A percentile compares a stretch with the other conserved stretches of the same genome.
These are phyloP conservation scores for Drosophila repletoides DNA, from an alignment of 1,140 invertebrate genomes.

Conservation along the genomic window DNA sequence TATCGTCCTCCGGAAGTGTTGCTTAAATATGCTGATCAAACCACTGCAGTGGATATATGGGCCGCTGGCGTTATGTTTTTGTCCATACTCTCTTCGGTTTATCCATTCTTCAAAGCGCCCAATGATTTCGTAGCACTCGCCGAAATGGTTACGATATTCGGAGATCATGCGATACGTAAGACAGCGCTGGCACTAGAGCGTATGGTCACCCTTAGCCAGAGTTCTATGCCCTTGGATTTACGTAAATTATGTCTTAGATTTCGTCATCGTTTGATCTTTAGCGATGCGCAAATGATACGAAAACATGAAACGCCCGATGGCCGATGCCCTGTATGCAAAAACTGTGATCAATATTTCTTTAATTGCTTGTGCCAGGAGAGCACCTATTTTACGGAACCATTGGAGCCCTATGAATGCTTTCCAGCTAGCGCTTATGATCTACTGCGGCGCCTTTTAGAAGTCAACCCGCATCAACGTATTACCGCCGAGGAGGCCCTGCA, in stretches of 20 bases:
- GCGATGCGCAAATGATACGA: constrained; percentile 52
- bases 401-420: constrained; percentile 72
- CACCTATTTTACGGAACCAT: constrained; percentile 55
- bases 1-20: constrained; percentile 95
- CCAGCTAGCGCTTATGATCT: constrained; percentile 93
- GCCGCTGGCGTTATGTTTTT: constrained; percentile 93
- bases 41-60: constrained; percentile 94
- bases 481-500: constrained; percentile 98
- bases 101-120: constrained; percentile 92
- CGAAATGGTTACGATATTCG: constrained; percentile 92
- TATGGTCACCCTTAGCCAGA: constrained; percentile 84
- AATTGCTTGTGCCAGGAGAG: constrained; percentile 75
- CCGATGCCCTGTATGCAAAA: constrained; percentile 67
- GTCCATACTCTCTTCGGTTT: constrained; percentile 89
- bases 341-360: constrained; percentile 79
- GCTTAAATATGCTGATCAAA: constrained; percentile 89
- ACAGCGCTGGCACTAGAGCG: constrained; percentile 87
- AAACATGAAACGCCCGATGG: constrained; percentile 61
- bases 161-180: constrained; percentile 86
- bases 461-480: constrained; percentile 99
- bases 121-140: constrained; percentile 92
- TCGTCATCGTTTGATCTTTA: constrained; percentile 70
- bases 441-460: constrained; percentile 99
- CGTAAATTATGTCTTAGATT: constrained; percentile 83
- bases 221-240: constrained; percentile 83